Base-by-base conservation (phyloP, 2,113 vertebrate species). In the Callipepla californica region DNA sequence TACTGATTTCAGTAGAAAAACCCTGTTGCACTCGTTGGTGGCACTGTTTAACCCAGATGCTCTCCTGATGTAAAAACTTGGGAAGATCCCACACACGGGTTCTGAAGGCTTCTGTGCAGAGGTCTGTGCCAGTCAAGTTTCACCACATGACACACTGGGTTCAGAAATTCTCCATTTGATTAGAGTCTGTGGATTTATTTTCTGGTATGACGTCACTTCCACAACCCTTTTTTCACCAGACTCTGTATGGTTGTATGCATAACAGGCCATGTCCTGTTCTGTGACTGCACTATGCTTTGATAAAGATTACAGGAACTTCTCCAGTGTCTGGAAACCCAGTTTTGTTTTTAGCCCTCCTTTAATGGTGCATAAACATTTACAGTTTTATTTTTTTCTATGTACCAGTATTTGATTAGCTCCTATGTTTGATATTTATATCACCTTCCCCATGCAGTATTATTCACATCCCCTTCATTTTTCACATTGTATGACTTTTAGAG, bases 381-480 rank as follows among this genome's bases (percentile, higher is more conserved):
- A 81, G n/a, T 92, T 82, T 81, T 85, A 21, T 82, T 50, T 82
- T 85, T 77, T 38, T 48, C 66, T 72, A 25, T 1, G 0, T 58
- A 50, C 10, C 44, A 66, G 13, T 80, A 23, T 65, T 94, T 94
- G 61, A 90, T 80, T 90, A 72, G 40, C 1, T 20, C 30, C 61
- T 94, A 92, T 80, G 75, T 89, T 78, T 73, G 10, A 65, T 69
- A 48, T 82, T 79, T 77, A 40, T n/a, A 28, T 44, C 36, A 44
- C 44, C 8, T 90, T 63, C 6, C 3, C 4, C 5, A 21, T 74
- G 1, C 51, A 21, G 53, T 87, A 63, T 90, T 83, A 84, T 8
- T 44, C 26, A 3, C 21, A 34, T 65, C 5, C 0, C 42, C 3
- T 63, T 12, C 6, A 34, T 65, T 91, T 89, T 44, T 57, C 15